These are phyloP conservation scores for Rugalucina vietnamica DNA, from an alignment of 2,888 invertebrate species.

Conservation along the genomic window DNA sequence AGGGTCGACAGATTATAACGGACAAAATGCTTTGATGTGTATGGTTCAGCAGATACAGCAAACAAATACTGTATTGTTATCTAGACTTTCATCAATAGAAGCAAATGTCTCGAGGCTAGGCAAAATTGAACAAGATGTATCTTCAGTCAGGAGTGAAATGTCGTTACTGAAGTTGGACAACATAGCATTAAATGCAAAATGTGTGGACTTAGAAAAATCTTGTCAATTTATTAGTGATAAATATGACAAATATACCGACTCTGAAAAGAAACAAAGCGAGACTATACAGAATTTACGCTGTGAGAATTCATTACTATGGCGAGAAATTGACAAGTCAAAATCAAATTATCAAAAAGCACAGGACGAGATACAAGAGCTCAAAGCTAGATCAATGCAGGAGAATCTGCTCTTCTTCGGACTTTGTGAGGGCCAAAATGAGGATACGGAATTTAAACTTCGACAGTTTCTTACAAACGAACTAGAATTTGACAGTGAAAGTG, in stretches of 20 bases:
- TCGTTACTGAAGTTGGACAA: background rate
- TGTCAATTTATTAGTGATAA: background rate
- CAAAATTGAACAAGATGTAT: background rate
- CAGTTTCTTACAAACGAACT: background rate
- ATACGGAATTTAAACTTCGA: background rate
- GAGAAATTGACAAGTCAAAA: background rate
- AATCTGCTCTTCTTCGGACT: background rate
- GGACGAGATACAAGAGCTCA: background rate
- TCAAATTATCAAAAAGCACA: background rate
- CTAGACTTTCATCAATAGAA: background rate
- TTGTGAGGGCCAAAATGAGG: background rate
- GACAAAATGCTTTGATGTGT: too few relatives aligned
- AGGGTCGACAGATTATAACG: too few relatives aligned
- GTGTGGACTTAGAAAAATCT: background rate
- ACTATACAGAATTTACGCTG: background rate
- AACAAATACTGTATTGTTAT: background rate
- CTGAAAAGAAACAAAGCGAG: background rate
- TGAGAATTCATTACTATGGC: background rate
- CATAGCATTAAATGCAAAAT: background rate
- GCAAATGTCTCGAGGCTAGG: background rate
- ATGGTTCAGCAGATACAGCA: constrained; percentile 1
- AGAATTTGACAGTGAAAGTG: background rate
- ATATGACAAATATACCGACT: background rate
- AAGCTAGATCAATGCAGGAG: background rate
- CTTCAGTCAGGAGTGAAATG: background rate